Evolutionary conservation across 2,113 vertebrate genomes (phyloP), one percentile per base, ranked within the genome.

Genomic region (Paramormyrops kingsleyae): DNA sequence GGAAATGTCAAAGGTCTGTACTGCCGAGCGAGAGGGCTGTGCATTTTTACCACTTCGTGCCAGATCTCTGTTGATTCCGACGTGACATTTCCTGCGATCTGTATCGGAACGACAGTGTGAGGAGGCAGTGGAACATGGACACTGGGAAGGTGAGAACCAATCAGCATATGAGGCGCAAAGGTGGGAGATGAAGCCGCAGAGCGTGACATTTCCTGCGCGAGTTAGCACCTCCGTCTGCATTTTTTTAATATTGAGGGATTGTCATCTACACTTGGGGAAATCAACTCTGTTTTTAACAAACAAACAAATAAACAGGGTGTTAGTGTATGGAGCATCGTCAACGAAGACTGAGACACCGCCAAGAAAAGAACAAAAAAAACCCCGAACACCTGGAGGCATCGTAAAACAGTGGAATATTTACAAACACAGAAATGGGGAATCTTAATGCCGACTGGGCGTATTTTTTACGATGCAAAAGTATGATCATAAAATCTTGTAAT

Each of bases 221-320:
- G 5, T 42, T 31, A 70, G 42, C 70, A 19, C 46, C 27, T 39
- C 74, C 83, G 52, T 80, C 12, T 56, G 53, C 53, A 83, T 47
- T 77, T 19, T 77, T 80, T 74, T 24, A 50, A 19, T 87, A 56
- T 87, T 19, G 74, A 44, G 66, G 74, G 74, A 80, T 80, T 42
- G 74, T 42, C 74, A 80, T 80, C 35, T 42, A 80, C 74, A 42
- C 13, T 80, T 80, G 66, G 88, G 66, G 44, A 88, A 88, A 84
- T 83, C 21, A 50, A 24, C 42, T 85, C 47, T 46, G 83, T 27
- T 46, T 31, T 50, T n/a, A 39, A 53, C 85, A 35, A 27, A 35
- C 13, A 50, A 5, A 53, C 49, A 87, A 10, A 47, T 24, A 47
- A 84, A 39, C 24, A 56, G 74, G 35, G 35, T 42, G 35, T 35